Percentiles rank a stretch among this genome's conserved stretches.
These are phyloP conservation scores for Chaenocephalus aceratus DNA, from an alignment of 2,113 vertebrate species.

Conservation along the genomic window DNA sequence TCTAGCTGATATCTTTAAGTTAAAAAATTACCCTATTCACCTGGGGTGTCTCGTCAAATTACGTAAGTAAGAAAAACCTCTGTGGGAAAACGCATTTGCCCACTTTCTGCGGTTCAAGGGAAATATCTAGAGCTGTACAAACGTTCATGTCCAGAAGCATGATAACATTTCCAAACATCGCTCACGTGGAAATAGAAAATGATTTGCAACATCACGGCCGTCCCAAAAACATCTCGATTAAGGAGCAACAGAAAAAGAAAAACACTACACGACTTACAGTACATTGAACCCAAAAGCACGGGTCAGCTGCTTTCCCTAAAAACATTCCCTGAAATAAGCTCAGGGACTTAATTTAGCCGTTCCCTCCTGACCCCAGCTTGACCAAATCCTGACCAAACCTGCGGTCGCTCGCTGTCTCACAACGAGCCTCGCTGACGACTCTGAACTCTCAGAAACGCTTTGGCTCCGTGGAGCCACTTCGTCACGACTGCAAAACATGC, in stretches of 20 bases:
- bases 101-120: slow-evolving; percentile 57
- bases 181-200: slow-evolving; percentile 34
- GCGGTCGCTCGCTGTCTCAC: slow-evolving; percentile 81
- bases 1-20: no score
- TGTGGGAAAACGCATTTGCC: slow-evolving; percentile 61
- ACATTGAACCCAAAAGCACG: slow-evolving; percentile 78
- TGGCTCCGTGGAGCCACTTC: slow-evolving; percentile 70
- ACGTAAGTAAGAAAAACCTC: slow-evolving; percentile 44
- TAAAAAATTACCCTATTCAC: no score
- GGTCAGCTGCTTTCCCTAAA: slow-evolving; percentile 82
- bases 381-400: slow-evolving; percentile 74
- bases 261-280: slow-evolving; percentile 78
- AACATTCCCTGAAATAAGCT: slow-evolving; percentile 84
- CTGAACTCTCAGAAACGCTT: slow-evolving; percentile 78
- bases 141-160: slow-evolving; percentile 40
- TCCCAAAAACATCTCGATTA: slow-evolving; percentile 38
- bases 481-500: slow-evolving; percentile 67
- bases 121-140: slow-evolving; percentile 40
- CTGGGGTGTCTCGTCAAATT: slow-evolving; percentile 10
- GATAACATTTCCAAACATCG: slow-evolving; percentile 61
- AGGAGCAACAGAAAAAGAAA: slow-evolving; percentile 63
- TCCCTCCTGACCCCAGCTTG: slow-evolving; percentile 80
- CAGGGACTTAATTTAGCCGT: slow-evolving; percentile 81
- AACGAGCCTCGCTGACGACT: slow-evolving; percentile 79
- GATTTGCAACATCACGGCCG: slow-evolving; percentile 47